phyloP scores from a whole-genome alignment of 1,140 invertebrate species.

The Philotrypesis tridentata region DNA sequence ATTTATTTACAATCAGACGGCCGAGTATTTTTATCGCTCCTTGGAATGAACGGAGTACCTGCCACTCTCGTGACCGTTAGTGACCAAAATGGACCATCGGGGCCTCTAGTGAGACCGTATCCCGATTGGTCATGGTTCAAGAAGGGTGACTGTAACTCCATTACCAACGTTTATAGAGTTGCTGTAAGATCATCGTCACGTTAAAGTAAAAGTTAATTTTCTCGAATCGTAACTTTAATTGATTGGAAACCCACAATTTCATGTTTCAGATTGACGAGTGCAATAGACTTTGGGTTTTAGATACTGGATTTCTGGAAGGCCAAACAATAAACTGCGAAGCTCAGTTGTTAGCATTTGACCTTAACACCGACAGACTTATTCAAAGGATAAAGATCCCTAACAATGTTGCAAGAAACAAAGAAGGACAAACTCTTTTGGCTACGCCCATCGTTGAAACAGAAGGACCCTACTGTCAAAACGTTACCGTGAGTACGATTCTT shows the following conservation, averaged over 20 bases:
- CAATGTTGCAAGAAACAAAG: slow-evolving; percentile 20
- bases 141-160: slow-evolving; percentile 26
- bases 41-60: slow-evolving; percentile 46
- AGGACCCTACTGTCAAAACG: slow-evolving; percentile 11
- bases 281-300: slow-evolving; percentile 41
- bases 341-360: slow-evolving; percentile 34
- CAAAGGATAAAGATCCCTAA: slow-evolving; percentile 36
- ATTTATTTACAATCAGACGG: slow-evolving; percentile 39
- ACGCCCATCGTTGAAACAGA: slow-evolving; percentile 35
- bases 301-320: slow-evolving; percentile 32
- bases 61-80: slow-evolving; percentile 42
- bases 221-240: not conserved
- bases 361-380: slow-evolving; percentile 24
- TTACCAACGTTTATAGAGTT: slow-evolving; percentile 35
- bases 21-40: slow-evolving; percentile 40
- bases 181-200: slow-evolving; percentile 23
- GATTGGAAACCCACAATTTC: not conserved
- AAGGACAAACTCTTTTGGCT: slow-evolving; percentile 5
- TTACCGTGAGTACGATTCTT: slow-evolving; percentile 21
- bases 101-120: slow-evolving; percentile 51
- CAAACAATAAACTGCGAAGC: not conserved
- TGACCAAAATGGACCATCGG: slow-evolving; percentile 39
- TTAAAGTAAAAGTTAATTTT: not conserved
- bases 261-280: slow-evolving; percentile 37
- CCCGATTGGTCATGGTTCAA: slow-evolving; percentile 44